Evolutionary conservation across 2,797 vertebrate genomes (phyloP).

Genomic region (Sebastes paucispinis): DNA sequence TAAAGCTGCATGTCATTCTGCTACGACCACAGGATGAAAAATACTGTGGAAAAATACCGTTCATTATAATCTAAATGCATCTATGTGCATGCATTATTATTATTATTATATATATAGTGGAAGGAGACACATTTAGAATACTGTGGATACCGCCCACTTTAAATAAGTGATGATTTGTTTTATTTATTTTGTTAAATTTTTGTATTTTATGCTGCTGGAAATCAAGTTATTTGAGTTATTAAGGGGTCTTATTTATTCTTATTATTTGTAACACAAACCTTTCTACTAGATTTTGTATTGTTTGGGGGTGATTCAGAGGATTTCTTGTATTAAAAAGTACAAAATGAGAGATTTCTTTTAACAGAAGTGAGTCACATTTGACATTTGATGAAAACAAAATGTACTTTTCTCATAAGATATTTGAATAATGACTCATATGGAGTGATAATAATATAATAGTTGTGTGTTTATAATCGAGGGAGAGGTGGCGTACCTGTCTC

Average conservation of each 20-base stretch:
- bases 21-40: slow-evolving; percentile 51
- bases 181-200: neutral
- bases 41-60: slow-evolving; percentile 50
- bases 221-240: neutral
- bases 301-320: neutral
- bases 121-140: neutral
- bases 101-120: neutral
- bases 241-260: neutral
- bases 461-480: rapidly evolving
- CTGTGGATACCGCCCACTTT: neutral
- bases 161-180: neutral
- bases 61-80: slow-evolving; percentile 42
- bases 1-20: slow-evolving; percentile 57
- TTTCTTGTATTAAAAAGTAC: neutral
- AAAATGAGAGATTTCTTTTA: neutral
- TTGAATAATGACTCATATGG: neutral
- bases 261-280: neutral
- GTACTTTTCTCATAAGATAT: rapidly evolving
- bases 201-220: neutral
- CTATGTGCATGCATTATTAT: neutral
- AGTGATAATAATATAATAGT: neutral
- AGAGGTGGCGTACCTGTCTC: slow-evolving; percentile 86
- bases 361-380: neutral
- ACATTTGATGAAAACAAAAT: neutral
- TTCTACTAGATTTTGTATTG: neutral